phyloP scores from a whole-genome alignment of 2,888 invertebrate genomes.

The Stenoptilia bipunctidactyla region DNA sequence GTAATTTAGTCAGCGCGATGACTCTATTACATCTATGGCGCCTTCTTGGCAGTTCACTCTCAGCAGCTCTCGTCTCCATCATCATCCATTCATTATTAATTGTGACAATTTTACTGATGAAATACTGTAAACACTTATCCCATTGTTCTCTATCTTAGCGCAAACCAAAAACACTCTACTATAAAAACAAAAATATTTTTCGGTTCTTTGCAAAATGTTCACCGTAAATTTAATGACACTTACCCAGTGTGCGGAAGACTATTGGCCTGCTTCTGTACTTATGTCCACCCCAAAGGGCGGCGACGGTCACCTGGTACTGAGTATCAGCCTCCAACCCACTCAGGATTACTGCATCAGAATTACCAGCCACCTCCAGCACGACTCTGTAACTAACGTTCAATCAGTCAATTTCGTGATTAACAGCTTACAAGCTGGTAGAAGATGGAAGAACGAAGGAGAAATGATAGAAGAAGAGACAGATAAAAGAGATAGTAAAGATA shows the following conservation, averaged over 20 bases:
- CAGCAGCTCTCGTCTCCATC: too few relatives aligned
- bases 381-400: conserved; percentile 90
- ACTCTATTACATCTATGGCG: too few relatives aligned
- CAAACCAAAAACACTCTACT: too few relatives aligned
- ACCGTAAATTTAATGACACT: too few relatives aligned
- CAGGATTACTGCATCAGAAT: conserved; percentile 87
- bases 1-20: too few relatives aligned
- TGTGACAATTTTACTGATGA: too few relatives aligned
- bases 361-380: conserved; percentile 90
- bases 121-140: too few relatives aligned
- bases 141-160: too few relatives aligned
- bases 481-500: background rate
- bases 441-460: conserved; percentile 33
- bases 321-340: conserved; percentile 87
- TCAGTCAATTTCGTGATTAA: conserved; percentile 72
- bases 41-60: too few relatives aligned
- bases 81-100: too few relatives aligned
- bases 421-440: conserved; percentile 32
- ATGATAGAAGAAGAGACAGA: background rate
- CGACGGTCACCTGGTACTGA: conserved; percentile 89
- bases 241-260: conserved; percentile 91
- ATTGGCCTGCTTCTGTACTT: conserved; percentile 88
- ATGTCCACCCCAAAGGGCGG: conserved; percentile 85
- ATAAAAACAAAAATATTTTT: too few relatives aligned
- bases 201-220: too few relatives aligned